Evolutionary conservation across 2,797 vertebrate genomes (phyloP).

Genomic region (Neomorphus geoffroyi): DNA sequence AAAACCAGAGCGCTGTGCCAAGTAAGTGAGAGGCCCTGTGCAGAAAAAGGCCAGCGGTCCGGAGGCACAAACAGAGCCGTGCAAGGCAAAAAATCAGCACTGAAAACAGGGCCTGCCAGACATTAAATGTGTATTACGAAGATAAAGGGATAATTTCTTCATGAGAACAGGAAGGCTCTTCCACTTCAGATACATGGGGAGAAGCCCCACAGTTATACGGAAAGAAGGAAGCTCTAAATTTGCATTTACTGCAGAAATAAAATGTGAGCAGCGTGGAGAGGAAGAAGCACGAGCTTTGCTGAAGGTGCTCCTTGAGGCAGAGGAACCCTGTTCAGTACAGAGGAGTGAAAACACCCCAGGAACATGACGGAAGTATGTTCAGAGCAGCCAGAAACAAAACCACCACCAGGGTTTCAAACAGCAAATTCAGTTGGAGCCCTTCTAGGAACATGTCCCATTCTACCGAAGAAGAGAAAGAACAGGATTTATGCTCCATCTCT

Average conservation of each 20-base stretch:
- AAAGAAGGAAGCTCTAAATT: not conserved
- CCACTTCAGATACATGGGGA: not conserved
- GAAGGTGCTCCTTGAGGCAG: not conserved
- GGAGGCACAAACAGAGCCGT: not conserved
- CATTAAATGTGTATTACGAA: not conserved
- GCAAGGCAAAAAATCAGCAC: not conserved
- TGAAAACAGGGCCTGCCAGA: not conserved
- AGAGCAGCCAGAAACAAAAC: not conserved
- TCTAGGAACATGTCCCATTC: not conserved
- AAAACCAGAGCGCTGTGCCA: constrained; percentile 27
- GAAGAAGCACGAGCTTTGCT: not conserved
- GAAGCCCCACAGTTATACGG: not conserved
- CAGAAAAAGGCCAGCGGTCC: not conserved
- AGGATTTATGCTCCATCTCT: rapidly evolving
- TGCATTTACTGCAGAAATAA: not conserved
- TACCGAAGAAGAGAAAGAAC: not conserved
- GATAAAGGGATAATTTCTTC: not conserved
- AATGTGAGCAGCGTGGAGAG: not conserved
- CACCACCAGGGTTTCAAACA: rapidly evolving
- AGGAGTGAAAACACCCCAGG: not conserved
- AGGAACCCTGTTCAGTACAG: not conserved
- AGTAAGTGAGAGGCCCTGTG: constrained; percentile 13
- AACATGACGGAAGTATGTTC: not conserved
- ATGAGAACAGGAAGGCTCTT: not conserved
- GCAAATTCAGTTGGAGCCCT: not conserved